Conservation (phyloP, 2,797 vertebrate genomes). For the Acanthurus leucopareius region DNA sequence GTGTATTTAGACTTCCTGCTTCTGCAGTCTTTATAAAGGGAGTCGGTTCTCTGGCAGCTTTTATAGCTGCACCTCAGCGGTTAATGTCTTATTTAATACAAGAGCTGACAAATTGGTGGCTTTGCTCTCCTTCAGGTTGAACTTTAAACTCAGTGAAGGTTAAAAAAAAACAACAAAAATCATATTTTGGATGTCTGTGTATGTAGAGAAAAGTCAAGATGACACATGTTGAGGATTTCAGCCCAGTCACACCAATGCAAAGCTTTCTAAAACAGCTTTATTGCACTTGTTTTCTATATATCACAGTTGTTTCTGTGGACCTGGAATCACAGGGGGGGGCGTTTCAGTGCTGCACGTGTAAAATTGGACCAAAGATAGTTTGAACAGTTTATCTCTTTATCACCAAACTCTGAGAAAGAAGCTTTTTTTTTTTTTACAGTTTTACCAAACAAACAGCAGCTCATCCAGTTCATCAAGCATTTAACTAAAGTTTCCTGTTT, state of each 20-base stretch:
- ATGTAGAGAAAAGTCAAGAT: constrained; percentile 25
- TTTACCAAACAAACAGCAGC: constrained; percentile 25
- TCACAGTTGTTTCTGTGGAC: constrained; percentile 49
- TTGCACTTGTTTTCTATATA: constrained; percentile 80
- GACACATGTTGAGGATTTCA: constrained; percentile 37
- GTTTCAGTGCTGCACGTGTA: constrained; percentile 64
- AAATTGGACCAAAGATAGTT: constrained; percentile 84
- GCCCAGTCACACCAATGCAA: constrained; percentile 53
- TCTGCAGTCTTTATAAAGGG: constrained; percentile 58
- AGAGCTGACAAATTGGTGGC: constrained; percentile 62
- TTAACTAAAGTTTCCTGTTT: constrained; percentile 9
- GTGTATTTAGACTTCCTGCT: constrained; percentile 67
- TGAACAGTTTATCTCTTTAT: constrained; percentile 42
- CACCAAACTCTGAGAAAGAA: constrained; percentile 19
- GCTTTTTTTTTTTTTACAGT: constrained; percentile 1
- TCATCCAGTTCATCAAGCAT: constrained; percentile 10
- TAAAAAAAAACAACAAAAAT: neutral
- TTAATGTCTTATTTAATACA: constrained; percentile 78
- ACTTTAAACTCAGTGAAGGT: constrained; percentile 26
- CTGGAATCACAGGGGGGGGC: constrained; percentile 17
- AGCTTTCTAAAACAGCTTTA: constrained; percentile 69
- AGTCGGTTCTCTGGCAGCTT: constrained; percentile 32
- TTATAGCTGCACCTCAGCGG: constrained; percentile 50
- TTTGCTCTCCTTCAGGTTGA: constrained; percentile 39
- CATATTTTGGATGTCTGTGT: constrained; percentile 28